These are phyloP conservation scores for Pseudomugil tenellus DNA, from an alignment of 2,797 vertebrate species.

Conservation along the genomic window DNA sequence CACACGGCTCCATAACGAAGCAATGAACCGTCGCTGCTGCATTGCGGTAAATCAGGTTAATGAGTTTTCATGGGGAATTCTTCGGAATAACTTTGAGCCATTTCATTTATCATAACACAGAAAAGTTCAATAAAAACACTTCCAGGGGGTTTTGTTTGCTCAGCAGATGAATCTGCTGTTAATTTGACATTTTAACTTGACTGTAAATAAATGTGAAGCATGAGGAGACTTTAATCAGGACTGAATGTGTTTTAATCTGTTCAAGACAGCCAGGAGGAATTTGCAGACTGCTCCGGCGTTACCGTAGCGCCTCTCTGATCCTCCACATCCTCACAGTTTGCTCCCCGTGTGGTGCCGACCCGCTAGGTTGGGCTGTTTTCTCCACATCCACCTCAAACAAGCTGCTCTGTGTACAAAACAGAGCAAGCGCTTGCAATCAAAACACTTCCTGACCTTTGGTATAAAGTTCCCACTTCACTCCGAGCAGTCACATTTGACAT, in stretches of 20 bases:
- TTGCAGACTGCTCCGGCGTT: not conserved
- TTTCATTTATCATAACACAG: not conserved
- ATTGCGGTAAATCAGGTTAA: too few species aligned
- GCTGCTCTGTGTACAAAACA: constrained; percentile 74
- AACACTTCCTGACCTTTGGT: constrained; percentile 53
- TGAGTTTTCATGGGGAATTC: too few species aligned
- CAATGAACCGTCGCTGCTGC: too few species aligned
- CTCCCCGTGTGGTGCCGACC: constrained; percentile 44
- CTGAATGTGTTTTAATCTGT: constrained; percentile 44
- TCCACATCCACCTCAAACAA: constrained; percentile 48
- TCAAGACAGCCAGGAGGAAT: constrained; percentile 20
- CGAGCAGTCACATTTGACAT: constrained; percentile 8
- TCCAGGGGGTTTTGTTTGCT: constrained; percentile 13
- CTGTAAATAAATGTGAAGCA: constrained; percentile 13
- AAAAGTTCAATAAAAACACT: not conserved
- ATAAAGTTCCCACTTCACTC: constrained; percentile 39
- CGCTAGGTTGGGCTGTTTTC: constrained; percentile 60
- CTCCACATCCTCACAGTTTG: too few species aligned
- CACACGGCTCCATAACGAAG: too few species aligned
- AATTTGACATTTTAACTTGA: constrained; percentile 22
- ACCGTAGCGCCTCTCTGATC: not conserved
- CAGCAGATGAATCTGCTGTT: constrained; percentile 14
- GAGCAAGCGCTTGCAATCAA: constrained; percentile 33
- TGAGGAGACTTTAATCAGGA: constrained; percentile 28
- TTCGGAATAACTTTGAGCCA: too few species aligned